Conservation (phyloP, 64 coral and sea anemone species). For the Stylophora pistillata region DNA sequence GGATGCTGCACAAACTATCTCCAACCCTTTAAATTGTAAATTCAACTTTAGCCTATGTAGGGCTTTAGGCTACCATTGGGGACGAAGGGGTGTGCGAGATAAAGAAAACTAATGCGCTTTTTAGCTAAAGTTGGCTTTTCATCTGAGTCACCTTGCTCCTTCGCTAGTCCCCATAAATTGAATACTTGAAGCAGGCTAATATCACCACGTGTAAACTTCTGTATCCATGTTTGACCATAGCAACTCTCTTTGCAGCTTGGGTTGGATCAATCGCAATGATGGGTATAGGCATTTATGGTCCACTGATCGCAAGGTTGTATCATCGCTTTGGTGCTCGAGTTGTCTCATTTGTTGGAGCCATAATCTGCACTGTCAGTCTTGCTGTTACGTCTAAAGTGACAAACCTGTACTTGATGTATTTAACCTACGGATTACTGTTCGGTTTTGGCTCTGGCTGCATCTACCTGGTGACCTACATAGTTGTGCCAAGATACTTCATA, state of each 20-base stretch:
- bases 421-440: slow-evolving; percentile 7
- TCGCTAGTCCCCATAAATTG: too few relatives aligned
- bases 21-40: too few relatives aligned
- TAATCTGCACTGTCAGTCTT: background rate
- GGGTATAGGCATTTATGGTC: slow-evolving; percentile 1
- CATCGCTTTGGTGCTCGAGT: background rate
- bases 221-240: too few relatives aligned
- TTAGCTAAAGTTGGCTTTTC: too few relatives aligned
- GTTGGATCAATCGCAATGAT: slow-evolving; percentile 45
- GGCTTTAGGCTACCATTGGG: too few relatives aligned
- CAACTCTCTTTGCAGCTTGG: slow-evolving; percentile 23
- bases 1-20: too few relatives aligned
- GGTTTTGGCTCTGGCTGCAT: slow-evolving; percentile 8
- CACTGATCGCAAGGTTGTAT: background rate
- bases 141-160: too few relatives aligned
- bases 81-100: too few relatives aligned
- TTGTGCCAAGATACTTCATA: background rate
- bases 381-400: background rate
- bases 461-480: background rate
- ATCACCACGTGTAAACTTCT: too few relatives aligned
- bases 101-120: too few relatives aligned
- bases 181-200: too few relatives aligned
- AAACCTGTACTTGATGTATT: background rate
- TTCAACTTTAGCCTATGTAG: too few relatives aligned
- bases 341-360: background rate